Conservation (phyloP, 2,113 vertebrate species). For the Hippoglossus stenolepis region DNA sequence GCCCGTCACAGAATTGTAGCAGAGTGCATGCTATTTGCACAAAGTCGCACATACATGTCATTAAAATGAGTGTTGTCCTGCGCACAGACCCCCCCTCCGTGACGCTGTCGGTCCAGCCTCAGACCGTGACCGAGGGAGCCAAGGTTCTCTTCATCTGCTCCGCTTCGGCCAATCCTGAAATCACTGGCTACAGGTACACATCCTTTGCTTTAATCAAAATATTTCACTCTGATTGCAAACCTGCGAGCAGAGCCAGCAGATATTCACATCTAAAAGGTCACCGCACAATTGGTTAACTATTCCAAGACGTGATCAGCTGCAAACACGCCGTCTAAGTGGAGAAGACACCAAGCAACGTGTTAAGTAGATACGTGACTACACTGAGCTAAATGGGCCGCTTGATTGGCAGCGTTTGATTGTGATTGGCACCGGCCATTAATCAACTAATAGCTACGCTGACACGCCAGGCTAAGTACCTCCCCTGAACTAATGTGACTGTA, state of each 20-base stretch:
- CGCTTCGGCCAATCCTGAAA: constrained; percentile 90
- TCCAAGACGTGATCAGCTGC: neutral
- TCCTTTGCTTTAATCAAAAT: constrained; percentile 2
- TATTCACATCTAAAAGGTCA: neutral
- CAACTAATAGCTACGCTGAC: constrained; percentile 66
- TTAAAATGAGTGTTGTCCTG: constrained; percentile 24
- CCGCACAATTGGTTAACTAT: neutral
- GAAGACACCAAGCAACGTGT: constrained; percentile 11
- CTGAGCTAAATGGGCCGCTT: constrained; percentile 40
- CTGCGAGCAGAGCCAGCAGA: neutral
- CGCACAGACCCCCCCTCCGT: constrained; percentile 88
- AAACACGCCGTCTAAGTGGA: constrained; percentile 11
- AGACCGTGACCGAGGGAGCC: constrained; percentile 88
- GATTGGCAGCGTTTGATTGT: constrained; percentile 68
- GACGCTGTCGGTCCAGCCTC: constrained; percentile 90
- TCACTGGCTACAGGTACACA: constrained; percentile 89
- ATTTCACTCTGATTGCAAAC: neutral
- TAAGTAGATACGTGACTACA: constrained; percentile 9
- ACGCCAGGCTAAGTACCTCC: constrained; percentile 48
- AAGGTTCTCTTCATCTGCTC: constrained; percentile 90
- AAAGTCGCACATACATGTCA: neutral
- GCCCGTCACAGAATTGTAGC: neutral
- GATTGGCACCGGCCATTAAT: constrained; percentile 68
- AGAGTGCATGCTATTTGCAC: neutral
- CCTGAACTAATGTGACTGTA: constrained; percentile 46